A percentile compares a stretch with the other conserved stretches of the same genome.
phyloP scores from a whole-genome alignment of 1,140 invertebrate genomes.

The Sycophaga agraensis region DNA sequence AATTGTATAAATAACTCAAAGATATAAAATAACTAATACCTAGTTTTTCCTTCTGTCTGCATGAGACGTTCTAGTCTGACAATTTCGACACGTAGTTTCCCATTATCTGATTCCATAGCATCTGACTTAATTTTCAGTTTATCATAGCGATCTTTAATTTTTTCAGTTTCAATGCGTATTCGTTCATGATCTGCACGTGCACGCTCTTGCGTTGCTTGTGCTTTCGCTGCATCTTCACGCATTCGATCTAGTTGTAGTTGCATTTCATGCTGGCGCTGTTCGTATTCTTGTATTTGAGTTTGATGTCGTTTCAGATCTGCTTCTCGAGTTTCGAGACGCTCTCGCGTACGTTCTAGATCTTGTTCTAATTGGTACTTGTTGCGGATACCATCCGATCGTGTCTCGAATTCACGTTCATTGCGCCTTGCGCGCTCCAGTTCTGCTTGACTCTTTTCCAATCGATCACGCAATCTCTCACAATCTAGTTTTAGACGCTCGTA shows the following conservation, averaged over 20 bases:
- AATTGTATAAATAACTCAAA: too few relatives aligned
- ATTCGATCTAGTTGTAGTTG: constrained; percentile 78
- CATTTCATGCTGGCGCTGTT: constrained; percentile 76
- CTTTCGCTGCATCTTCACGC: constrained; percentile 75
- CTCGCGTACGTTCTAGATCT: constrained; percentile 72
- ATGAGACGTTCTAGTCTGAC: constrained; percentile 70
- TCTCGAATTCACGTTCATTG: constrained; percentile 70
- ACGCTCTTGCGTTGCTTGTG: constrained; percentile 72
- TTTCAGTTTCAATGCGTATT: constrained; percentile 81
- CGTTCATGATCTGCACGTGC: constrained; percentile 76
- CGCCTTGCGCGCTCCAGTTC: constrained; percentile 76
- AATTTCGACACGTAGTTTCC: constrained; percentile 69
- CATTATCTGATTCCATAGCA: constrained; percentile 73
- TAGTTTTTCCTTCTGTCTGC: constrained; percentile 57
- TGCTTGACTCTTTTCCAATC: constrained; percentile 76
- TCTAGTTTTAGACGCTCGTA: constrained; percentile 79
- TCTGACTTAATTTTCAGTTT: constrained; percentile 73
- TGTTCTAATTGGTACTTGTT: constrained; percentile 81
- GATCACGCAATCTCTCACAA: constrained; percentile 78
- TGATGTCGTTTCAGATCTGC: constrained; percentile 73
- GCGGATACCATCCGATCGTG: constrained; percentile 73
- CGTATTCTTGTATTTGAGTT: constrained; percentile 67
- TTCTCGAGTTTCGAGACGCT: constrained; percentile 73
- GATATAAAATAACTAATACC: constrained; percentile 20
- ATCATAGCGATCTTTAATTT: constrained; percentile 80